Conservation (phyloP, 2,113 vertebrate species). For the Leucosticte australis region DNA sequence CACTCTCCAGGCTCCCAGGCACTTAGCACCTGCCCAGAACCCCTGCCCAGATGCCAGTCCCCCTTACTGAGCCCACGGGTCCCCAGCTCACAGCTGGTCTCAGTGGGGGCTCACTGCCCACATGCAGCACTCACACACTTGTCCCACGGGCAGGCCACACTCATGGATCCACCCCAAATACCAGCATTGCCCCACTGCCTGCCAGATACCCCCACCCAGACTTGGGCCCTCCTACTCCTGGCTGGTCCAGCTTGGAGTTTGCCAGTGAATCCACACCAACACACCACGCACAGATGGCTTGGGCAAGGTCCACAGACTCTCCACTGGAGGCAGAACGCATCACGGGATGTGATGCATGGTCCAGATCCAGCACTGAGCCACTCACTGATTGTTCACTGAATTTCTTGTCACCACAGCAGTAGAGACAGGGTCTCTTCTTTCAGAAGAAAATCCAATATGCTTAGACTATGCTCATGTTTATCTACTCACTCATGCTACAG, state of each 20-base stretch:
- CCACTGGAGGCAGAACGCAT: accelerated
- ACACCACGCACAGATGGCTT: accelerated
- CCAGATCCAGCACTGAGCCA: background rate
- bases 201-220: accelerated
- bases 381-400: background rate
- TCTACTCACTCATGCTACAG: background rate
- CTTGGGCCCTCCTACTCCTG: accelerated
- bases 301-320: background rate
- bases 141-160: background rate
- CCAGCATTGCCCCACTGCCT: accelerated
- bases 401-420: background rate
- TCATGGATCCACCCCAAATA: accelerated
- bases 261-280: background rate
- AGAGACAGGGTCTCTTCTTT: background rate
- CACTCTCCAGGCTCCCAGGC: background rate
- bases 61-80: accelerated
- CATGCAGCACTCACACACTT: background rate
- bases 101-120: accelerated
- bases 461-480: background rate
- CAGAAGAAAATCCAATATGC: background rate
- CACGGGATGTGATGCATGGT: accelerated
- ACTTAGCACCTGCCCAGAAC: accelerated
- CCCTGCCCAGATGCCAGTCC: accelerated
- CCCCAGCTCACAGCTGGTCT: accelerated
- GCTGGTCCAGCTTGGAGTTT: background rate